Percentiles rank a stretch among this genome's conserved stretches.
Evolutionary conservation across 2,797 vertebrate species (phyloP).

Genomic region (Manis javanica): DNA sequence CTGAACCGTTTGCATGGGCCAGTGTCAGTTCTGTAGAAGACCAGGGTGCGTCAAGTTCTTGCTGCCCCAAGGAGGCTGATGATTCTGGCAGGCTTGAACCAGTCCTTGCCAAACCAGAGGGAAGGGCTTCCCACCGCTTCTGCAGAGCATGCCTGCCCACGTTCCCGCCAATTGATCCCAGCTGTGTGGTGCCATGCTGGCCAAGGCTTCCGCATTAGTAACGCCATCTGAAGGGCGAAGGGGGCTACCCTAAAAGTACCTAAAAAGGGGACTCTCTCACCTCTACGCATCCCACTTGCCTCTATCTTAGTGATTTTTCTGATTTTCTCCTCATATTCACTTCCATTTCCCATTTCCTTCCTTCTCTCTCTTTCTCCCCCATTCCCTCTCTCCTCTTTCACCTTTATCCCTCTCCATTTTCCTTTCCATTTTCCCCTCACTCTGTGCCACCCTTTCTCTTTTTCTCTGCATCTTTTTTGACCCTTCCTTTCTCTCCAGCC

Average conservation of each 20-base stretch:
- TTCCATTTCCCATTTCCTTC: not conserved
- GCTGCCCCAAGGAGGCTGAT: slow-evolving; percentile 74
- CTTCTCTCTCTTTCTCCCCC: not conserved
- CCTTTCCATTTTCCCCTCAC: not conserved
- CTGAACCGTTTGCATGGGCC: not conserved
- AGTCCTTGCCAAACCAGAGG: slow-evolving; percentile 84
- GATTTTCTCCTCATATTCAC: not conserved
- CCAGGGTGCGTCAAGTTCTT: not conserved
- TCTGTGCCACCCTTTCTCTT: not conserved
- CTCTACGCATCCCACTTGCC: not conserved
- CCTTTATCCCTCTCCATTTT: not conserved
- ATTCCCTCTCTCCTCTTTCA: not conserved
- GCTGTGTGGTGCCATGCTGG: slow-evolving; percentile 80
- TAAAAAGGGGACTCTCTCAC: not conserved
- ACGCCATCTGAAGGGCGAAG: slow-evolving; percentile 73
- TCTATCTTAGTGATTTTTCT: not conserved
- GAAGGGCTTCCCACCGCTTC: slow-evolving; percentile 83
- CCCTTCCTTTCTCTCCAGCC: not conserved
- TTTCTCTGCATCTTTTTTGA: not conserved
- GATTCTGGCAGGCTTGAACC: slow-evolving; percentile 80
- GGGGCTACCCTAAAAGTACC: not conserved
- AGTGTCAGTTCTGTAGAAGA: slow-evolving; percentile 6
- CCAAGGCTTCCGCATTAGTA: slow-evolving; percentile 72
- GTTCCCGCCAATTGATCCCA: slow-evolving; percentile 85
- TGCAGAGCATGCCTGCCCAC: slow-evolving; percentile 67